Base-by-base conservation (phyloP, 2,888 invertebrate species). In the Hirtodrosophila histrioides region DNA sequence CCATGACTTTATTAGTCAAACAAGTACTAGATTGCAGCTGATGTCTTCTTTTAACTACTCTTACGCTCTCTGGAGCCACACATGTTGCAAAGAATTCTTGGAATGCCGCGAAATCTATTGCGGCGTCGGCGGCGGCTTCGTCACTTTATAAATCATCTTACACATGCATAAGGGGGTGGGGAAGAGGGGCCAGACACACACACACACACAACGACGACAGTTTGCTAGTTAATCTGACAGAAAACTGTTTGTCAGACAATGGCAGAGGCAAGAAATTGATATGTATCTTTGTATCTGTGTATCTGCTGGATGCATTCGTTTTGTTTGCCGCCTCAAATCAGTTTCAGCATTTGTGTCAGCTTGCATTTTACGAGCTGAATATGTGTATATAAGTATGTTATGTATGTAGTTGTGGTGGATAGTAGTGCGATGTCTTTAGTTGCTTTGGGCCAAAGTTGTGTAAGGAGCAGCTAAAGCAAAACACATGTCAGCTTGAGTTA, bases 61-160 rank as follows among this genome's bases (percentile, higher is more conserved):
- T 7, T 31, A 31, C 31, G 31, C 31, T 8, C 7, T 4, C 31
- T 3, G 3, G 9, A 7, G 41, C 67, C 75, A 73, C 83, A 75
- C 72, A 81, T 75, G 72, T 49, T 62, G 75, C 65, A 12, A 12
- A 62, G 36, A 61, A 87, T 87, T 85, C 83, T 78, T 68, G 64
- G 86, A 82, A 87, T 67, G 64, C 82, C 66, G 75, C 81, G 31
- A 67, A 76, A 74, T 69, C 66, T 64, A 67, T 67, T 46, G 83
- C 61, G 67, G 63, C 63, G 48, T 24, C 40, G 40, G 50, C 56
- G 49, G 41, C 70, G 49, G 45, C 60, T 64, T 76, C 66, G 45
- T 64, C 87, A 82, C 82, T 87, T 82, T 75, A 87, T 82, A 87
- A 82, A 82, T 82, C 86, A 82, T 78, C 45, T 46, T 48, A 60